Evolutionary conservation across 2,888 invertebrate species (phyloP), one percentile per base, ranked within the genome.

Genomic region (Ganaspis brasiliensis): DNA sequence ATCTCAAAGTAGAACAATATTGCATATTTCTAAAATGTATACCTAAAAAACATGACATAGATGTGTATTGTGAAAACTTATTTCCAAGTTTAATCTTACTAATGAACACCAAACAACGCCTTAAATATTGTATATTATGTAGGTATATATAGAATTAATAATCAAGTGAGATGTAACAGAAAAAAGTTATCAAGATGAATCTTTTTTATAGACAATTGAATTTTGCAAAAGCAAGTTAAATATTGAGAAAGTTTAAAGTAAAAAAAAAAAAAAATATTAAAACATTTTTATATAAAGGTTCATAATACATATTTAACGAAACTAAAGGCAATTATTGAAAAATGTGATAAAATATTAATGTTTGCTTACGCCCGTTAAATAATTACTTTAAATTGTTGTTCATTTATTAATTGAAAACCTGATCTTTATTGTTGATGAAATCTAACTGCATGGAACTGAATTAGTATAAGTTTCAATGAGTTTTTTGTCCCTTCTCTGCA

Each of bases 381-480:
- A 55, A 55, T 55, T 55, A 55, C 10, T 55, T 55, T 55, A 19
- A 55, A 55, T 9, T 55, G 52, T 55, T 55, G 49, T 67, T 21
- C 21, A 21, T 72, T 73, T 55, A 16, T 55, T 26, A 40, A 52
- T 45, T 37, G 45, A 31, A 4, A 31, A 26, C 55, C 12, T 10
- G 26, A 49, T 52, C 10, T 31, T 49, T 24, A 61, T 31, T 31
- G 63, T 63, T 63, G n/a, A 31, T 31, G 31, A 4, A 61, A 63
- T 61, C 63, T 70, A 45, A 70, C 12, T n/a, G 35, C 19, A 31
- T 9, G 21, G 45, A 56, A 16, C 49, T 40, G 56, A 35, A 21
- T 45, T 70, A 52, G 49, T 40, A 72, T 70, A 55, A 16, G 72
- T 21, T 72, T 52, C n/a, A 72, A 72, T 61, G 31, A 72, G 31